Base-by-base conservation (phyloP, 2,113 vertebrate genomes). In the Amia ocellicauda region DNA sequence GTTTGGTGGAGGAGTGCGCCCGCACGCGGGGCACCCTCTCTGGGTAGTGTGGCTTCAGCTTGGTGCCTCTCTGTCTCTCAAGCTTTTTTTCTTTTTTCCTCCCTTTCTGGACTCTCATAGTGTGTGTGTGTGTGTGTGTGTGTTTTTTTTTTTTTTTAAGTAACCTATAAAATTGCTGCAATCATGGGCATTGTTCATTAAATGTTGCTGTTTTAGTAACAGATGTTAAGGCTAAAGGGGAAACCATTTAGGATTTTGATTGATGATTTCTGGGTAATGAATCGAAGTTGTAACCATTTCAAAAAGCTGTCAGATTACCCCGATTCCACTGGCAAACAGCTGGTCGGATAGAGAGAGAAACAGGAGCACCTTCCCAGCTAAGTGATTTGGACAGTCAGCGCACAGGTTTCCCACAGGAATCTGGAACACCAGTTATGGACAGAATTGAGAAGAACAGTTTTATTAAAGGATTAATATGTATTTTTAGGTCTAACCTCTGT, bases 151-250 rank as follows among this genome's bases (percentile, higher is more conserved):
- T 63, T 65, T 64, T 67, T 69, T 52, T 45, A 67, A 82, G 73
- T 63, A 17, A 52, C 58, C 45, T 56, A 77, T 77, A 69, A 83
- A 85, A 82, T 79, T 76, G 68, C 74, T 71, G 77, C 80, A 84
- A 86, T 86, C 82, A 76, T 36, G 24, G 74, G 72, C 70, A 83
- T 85, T 87, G 86, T 79, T 79, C 71, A 79, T 80, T 66, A 80
- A 73, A 76, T 73, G 80, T 83, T 77, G 69, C 80, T 62, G 69
- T 76, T 86, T 78, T 87, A 76, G 83, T 73, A 89, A 82, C 92
- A 94, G 91, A 92, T 93, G 94, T 90, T 80, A 69, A 78, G 90
- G 91, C 88, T 86, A 88, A 89, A 93, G 88, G 90, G 86, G 82
- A 89, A 87, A 85, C 71, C 68, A 75, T 90, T 90, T 81, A 73